phyloP scores from a whole-genome alignment of 2,113 vertebrate genomes.

The Paraplagusia blochii region DNA sequence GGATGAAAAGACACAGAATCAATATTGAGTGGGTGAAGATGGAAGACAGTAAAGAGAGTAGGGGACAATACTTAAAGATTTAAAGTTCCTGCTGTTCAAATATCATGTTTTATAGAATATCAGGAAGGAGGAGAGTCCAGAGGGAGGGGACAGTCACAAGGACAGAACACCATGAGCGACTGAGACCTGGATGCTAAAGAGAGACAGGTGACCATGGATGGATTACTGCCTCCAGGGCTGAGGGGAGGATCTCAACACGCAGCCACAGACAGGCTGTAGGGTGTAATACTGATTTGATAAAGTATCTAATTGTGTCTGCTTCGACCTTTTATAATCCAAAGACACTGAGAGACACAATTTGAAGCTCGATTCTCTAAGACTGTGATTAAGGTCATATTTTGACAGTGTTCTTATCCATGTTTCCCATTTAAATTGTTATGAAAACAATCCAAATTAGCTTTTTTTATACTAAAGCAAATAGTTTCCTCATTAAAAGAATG shows the following conservation, averaged over 20 bases:
- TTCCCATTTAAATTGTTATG: too few relatives aligned
- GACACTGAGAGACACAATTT: neutral
- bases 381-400: neutral
- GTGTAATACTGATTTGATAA: slow-evolving; percentile 3
- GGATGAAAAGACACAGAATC: neutral
- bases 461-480: neutral
- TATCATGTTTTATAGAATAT: slow-evolving; percentile 3
- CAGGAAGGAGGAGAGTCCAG: neutral
- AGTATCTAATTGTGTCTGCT: neutral
- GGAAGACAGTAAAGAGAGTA: neutral
- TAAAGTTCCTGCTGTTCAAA: slow-evolving; percentile 6
- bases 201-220: neutral
- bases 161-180: neutral
- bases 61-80: slow-evolving; percentile 2
- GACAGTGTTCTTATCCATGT: too few relatives aligned
- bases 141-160: neutral
- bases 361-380: neutral
- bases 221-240: neutral
- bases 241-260: neutral
- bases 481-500: neutral
- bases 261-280: neutral
- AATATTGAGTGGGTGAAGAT: slow-evolving; percentile 4
- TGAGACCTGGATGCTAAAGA: neutral
- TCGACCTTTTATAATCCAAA: neutral
- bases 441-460: too few relatives aligned